Evolutionary conservation across 2,113 vertebrate genomes (phyloP).

Genomic region (Chiloscyllium plagiosum): DNA sequence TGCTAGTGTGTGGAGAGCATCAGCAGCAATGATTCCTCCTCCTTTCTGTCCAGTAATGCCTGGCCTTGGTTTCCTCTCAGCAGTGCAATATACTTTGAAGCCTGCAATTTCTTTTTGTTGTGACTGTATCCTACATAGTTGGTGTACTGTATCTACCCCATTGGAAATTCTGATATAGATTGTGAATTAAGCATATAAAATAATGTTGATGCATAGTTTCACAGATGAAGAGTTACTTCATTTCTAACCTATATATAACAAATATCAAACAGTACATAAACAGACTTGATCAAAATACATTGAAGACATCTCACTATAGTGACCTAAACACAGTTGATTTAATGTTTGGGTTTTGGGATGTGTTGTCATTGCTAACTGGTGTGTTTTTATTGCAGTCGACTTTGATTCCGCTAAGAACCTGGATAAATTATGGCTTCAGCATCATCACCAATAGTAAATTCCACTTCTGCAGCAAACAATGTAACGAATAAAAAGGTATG

Average conservation of each 20-base stretch:
- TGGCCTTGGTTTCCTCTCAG: neutral
- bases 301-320: too few relatives aligned
- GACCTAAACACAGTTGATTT: neutral
- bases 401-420: neutral
- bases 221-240: neutral
- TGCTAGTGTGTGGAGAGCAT: neutral
- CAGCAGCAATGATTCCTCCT: neutral
- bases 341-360: neutral
- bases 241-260: neutral
- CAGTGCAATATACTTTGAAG: neutral
- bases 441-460: neutral
- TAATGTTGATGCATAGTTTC: neutral
- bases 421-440: slow-evolving; percentile 27
- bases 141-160: neutral
- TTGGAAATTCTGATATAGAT: neutral
- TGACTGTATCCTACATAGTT: neutral
- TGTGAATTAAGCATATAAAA: neutral
- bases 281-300: neutral
- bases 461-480: neutral
- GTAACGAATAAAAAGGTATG: slow-evolving; percentile 21
- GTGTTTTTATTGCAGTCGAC: slow-evolving; percentile 19
- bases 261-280: neutral
- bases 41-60: neutral
- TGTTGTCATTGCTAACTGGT: neutral
- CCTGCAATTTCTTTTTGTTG: neutral